Evolutionary conservation across 1,140 invertebrate species (phyloP).

Genomic region (Rhopalosiphum maidis): DNA sequence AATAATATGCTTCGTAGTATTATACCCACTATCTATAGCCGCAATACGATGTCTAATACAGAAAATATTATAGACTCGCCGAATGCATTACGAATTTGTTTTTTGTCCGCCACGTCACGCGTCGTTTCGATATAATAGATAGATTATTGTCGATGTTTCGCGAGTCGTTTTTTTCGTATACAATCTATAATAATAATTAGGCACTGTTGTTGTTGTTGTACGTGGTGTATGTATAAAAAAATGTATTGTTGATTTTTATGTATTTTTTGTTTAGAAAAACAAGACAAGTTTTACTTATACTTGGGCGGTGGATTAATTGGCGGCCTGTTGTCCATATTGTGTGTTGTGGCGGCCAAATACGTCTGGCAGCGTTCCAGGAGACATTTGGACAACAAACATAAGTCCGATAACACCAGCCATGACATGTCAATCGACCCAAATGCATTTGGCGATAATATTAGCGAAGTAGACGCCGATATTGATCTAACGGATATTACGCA

Average conservation of each 20-base stretch:
- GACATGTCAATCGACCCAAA: constrained; percentile 64
- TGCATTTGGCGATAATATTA: constrained; percentile 75
- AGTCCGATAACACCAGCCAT: constrained; percentile 23
- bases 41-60: background rate
- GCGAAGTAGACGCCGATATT: constrained; percentile 76
- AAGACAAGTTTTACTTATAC: constrained; percentile 80
- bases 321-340: constrained; percentile 73
- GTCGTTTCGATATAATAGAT: too few relatives aligned
- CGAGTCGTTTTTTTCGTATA: background rate
- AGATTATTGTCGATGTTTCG: too few relatives aligned
- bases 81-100: too few relatives aligned
- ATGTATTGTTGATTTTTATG: background rate
- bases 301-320: constrained; percentile 74
- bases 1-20: background rate
- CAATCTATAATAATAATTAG: background rate
- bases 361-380: constrained; percentile 68
- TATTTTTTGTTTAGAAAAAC: constrained; percentile 69
- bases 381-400: constrained; percentile 22
- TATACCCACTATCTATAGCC: background rate
- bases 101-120: too few relatives aligned
- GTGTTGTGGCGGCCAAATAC: constrained; percentile 72
- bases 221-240: background rate
- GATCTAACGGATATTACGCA: constrained; percentile 64
- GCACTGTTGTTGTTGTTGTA: background rate
- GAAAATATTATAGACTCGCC: background rate